phyloP scores from a whole-genome alignment of 2,113 vertebrate species.

The Lynx canadensis region DNA sequence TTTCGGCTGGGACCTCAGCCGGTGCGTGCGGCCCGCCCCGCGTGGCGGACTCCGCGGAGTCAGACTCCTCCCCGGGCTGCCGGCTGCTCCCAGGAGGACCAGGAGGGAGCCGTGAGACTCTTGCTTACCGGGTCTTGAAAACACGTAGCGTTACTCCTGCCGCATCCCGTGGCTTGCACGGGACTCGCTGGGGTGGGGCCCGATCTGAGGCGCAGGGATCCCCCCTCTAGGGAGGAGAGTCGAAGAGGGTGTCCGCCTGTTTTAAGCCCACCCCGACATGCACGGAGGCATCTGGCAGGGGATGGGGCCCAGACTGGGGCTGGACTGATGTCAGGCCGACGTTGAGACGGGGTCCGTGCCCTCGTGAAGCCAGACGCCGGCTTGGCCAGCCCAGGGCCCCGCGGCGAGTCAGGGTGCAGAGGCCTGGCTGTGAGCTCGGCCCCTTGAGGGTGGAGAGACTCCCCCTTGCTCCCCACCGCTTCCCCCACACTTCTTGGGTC shows the following conservation, averaged over 20 bases:
- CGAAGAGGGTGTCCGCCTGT: rapidly evolving
- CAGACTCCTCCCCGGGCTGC: rapidly evolving
- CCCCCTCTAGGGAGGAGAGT: not conserved
- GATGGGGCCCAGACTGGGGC: not conserved
- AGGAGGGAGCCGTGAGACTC: not conserved
- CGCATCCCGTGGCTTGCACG: not conserved
- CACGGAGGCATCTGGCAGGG: rapidly evolving
- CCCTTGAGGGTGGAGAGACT: not conserved
- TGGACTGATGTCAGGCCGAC: rapidly evolving
- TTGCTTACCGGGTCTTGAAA: not conserved
- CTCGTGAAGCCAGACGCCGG: not conserved
- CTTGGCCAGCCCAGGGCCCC: not conserved
- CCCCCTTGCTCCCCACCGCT: rapidly evolving
- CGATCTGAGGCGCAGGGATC: not conserved
- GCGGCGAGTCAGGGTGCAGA: not conserved
- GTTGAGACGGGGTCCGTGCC: rapidly evolving
- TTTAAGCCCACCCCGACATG: not conserved
- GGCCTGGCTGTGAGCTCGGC: not conserved
- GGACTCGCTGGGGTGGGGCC: not conserved
- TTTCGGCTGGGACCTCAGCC: not conserved
- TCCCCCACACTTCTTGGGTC: rapidly evolving
- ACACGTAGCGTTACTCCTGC: not conserved
- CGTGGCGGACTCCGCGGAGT: rapidly evolving
- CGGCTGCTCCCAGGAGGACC: not conserved
- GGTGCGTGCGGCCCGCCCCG: rapidly evolving